Evolutionary conservation across 1,140 invertebrate species (phyloP).

Genomic region (Drosophila grimshawi): DNA sequence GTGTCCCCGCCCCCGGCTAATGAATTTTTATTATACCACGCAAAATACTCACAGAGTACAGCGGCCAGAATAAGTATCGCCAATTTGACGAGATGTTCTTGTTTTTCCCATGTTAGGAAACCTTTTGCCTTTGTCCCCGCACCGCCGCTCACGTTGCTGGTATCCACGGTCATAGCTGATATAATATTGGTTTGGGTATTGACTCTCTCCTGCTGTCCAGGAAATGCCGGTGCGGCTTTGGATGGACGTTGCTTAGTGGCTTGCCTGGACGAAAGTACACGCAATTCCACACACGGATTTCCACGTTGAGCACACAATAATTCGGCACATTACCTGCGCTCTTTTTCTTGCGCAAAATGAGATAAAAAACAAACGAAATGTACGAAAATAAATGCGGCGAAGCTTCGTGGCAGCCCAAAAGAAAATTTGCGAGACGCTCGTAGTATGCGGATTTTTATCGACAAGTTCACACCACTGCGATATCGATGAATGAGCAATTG

Average conservation of each 20-base stretch:
- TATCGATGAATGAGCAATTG: slow-evolving; percentile 7
- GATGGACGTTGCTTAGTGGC: slow-evolving; percentile 18
- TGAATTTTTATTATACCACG: slow-evolving; percentile 23
- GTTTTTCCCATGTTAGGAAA: slow-evolving; percentile 89
- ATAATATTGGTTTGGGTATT: slow-evolving; percentile 12
- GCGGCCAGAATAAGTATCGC: slow-evolving; percentile 95
- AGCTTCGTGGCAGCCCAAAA: slow-evolving; percentile 47
- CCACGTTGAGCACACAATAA: slow-evolving; percentile 17
- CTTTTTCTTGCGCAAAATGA: slow-evolving; percentile 6
- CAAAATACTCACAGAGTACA: slow-evolving; percentile 93
- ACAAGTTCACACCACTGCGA: neutral
- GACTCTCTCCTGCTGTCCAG: slow-evolving; percentile 1
- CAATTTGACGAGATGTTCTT: slow-evolving; percentile 97
- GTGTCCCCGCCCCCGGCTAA: slow-evolving; percentile 9
- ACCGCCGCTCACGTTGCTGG: slow-evolving; percentile 25
- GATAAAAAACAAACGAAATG: slow-evolving; percentile 35
- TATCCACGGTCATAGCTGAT: slow-evolving; percentile 65
- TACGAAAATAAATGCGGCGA: slow-evolving; percentile 36
- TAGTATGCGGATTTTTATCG: slow-evolving; percentile 22
- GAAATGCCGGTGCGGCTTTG: slow-evolving; percentile 44
- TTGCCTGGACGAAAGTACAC: slow-evolving; percentile 28
- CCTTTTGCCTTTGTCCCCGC: slow-evolving; percentile 41
- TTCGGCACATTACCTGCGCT: slow-evolving; percentile 39
- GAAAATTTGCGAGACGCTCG: slow-evolving; percentile 43
- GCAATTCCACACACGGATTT: slow-evolving; percentile 21